Conservation (phyloP, 2,888 invertebrate genomes). For the Nematopogon swammerdamellus region DNA sequence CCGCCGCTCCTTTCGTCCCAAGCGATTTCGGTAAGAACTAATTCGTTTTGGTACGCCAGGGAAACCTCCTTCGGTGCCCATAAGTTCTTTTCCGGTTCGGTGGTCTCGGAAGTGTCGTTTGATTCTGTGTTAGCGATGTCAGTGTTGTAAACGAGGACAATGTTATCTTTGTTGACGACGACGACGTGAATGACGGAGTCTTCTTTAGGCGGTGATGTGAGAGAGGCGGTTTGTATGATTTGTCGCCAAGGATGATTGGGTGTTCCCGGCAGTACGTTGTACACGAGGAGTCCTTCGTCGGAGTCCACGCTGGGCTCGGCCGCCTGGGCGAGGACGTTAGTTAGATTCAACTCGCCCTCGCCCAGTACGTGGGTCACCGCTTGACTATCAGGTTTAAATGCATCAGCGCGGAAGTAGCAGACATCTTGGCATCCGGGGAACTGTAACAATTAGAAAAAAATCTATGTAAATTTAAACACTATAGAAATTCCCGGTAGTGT, state of each 20-base stretch:
- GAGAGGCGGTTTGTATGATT: conserved; percentile 40
- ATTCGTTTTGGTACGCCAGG: conserved; percentile 53
- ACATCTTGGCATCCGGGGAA: conserved; percentile 53
- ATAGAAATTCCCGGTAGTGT: too few species aligned
- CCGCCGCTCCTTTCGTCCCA: conserved; percentile 46
- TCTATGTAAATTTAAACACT: too few species aligned
- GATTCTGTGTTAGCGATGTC: conserved; percentile 41
- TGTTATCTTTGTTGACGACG: conserved; percentile 27
- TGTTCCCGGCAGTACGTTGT: conserved; percentile 49
- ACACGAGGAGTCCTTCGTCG: conserved; percentile 30
- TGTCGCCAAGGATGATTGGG: conserved; percentile 35
- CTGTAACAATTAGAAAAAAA: conserved; percentile 25
- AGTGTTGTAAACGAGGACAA: conserved; percentile 27
- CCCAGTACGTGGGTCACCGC: conserved; percentile 50
- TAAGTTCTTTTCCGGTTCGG: conserved; percentile 17
- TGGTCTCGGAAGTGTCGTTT: conserved; percentile 19
- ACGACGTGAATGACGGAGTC: conserved; percentile 43
- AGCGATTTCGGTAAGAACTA: conserved; percentile 53
- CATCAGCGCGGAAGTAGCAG: conserved; percentile 48
- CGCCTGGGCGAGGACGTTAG: conserved; percentile 40
- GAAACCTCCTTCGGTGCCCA: conserved; percentile 50
- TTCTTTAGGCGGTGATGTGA: conserved; percentile 32
- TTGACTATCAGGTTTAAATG: conserved; percentile 33
- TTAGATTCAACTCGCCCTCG: conserved; percentile 40
- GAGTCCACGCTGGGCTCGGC: conserved; percentile 28